phyloP scores from a whole-genome alignment of 2,113 vertebrate species.

The Coregonus clupeaformis region DNA sequence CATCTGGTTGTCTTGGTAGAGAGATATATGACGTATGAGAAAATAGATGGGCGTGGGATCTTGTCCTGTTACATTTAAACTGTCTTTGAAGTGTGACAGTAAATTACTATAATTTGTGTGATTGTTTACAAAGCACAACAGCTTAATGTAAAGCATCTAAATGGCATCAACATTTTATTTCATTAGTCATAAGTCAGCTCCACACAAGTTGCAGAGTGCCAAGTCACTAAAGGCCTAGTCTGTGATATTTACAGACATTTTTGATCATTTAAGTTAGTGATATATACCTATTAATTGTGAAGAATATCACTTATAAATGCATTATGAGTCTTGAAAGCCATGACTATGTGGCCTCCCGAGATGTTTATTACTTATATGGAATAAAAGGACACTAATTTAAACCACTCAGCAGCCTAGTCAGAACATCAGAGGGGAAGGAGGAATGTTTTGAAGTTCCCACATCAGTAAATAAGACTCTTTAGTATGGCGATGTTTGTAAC shows the following conservation, averaged over 20 bases:
- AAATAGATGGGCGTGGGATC: slow-evolving; percentile 5
- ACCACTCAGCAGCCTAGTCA: not conserved
- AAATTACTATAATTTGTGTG: slow-evolving; percentile 20
- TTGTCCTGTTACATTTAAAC: not conserved
- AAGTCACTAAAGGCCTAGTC: no score
- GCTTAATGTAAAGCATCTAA: slow-evolving; percentile 11
- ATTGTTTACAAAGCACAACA: slow-evolving; percentile 9
- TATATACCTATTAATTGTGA: no score
- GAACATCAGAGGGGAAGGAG: not conserved
- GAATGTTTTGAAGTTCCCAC: slow-evolving; percentile 5
- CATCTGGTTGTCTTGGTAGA: not conserved
- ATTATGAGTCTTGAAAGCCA: slow-evolving; percentile 1
- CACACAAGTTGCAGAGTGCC: not conserved
- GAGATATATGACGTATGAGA: slow-evolving; percentile 14
- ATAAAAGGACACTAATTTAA: not conserved
- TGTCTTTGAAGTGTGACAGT: no score
- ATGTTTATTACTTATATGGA: not conserved
- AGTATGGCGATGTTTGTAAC: slow-evolving; percentile 18
- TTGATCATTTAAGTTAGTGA: no score
- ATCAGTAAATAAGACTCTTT: slow-evolving; percentile 14
- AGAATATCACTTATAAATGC: no score
- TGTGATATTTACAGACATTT: no score
- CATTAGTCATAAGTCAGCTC: not conserved
- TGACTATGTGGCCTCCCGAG: not conserved
- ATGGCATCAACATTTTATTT: not conserved